Base-by-base conservation (phyloP, 2,113 vertebrate species). In the Calyptommatus sinebrachiatus region DNA sequence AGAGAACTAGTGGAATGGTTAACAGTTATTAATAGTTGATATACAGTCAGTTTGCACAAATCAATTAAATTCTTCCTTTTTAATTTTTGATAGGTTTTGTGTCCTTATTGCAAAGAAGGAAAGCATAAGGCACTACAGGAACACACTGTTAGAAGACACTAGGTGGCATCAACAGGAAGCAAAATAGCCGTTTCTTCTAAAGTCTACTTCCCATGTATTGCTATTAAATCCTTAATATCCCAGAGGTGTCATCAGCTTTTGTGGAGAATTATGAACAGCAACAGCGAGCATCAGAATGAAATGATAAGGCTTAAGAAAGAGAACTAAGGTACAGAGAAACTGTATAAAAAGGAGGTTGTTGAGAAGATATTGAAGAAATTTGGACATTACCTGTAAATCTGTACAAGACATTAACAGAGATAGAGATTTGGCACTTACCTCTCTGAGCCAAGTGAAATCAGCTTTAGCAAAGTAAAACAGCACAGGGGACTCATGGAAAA, bases 131-230 rank as follows among this genome's bases (percentile, higher is more conserved):
- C 35, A 41, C 18, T 16, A 1, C n/a, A n/a, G n/a, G n/a, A n/a
- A n/a, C n/a, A n/a, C n/a, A n/a, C n/a, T n/a, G n/a, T 1, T 66
- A 73, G n/a, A 74, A 24, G 7, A 88, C 94, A 0, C 92, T 94
- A 94, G 94, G 50, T 94, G 94, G 92, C 94, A 86, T 35, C 86
- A 22, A 41, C 60, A 63, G 85, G 87, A 87, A 91, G 87, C 86
- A 41, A 41, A 78, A 79, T 5, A 0, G 20, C 21, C 8, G 12
- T 22, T 65, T 18, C 1, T 1, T 48, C 66, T 5, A 57, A 71
- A 31, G n/a, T 16, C 14, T 65, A 9, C 7, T 5, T 12, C 11
- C 0, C 0, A 0, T 20, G 77, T 83, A 1, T 73, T 81, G 87
- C 85, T 83, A 82, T 2, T 81, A 7, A 76, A 78, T 76, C 66